Evolutionary conservation across 1,140 invertebrate genomes (phyloP), one percentile per base, ranked within the genome.

Genomic region (Vanessa tameamea): DNA sequence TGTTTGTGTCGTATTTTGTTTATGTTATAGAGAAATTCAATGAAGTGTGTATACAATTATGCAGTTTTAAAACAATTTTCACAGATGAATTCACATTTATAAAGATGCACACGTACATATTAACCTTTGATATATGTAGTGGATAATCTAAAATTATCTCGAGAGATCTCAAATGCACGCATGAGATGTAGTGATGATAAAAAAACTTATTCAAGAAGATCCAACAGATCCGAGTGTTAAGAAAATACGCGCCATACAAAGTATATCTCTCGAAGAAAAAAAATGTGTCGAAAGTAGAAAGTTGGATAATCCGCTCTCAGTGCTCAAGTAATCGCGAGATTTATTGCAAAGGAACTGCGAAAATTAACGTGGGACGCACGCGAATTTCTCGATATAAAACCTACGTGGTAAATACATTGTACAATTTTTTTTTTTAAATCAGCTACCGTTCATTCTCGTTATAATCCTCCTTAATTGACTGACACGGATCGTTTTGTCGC

Each of bases 391-490:
- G 26, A n/a, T 37, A 37, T 31, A 37, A 61, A 16, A 61, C 7
- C 7, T 20, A 57, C 20, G n/a, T 61, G 57, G 31, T 37, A n/a
- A 61, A 61, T 37, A 57, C 57, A 57, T 61, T 48, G 26, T 50
- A 63, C 48, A 23, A 37, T 50, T 12, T 64, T 64, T 64, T 63
- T 69, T 63, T 77, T 75, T 79, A 78, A 79, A 78, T 66, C 48
- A 68, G 15, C 66, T 66, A 77, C 14, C 43, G 65, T 77, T 77
- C 69, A 79, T 78, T 78, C 64, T 70, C 50, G 73, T 72, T 69
- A 66, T 75, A 76, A 78, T 79, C 78, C 72, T 76, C 75, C 79
- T 76, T 82, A 82, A 82, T 84, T 82, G 79, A 75, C 72, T 76
- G 79, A 72, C 76, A 76, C 69, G 76, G 64, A 75, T 74, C 67